Base-by-base conservation (phyloP, 1,140 invertebrate genomes). In the Andricus grossulariae region DNA sequence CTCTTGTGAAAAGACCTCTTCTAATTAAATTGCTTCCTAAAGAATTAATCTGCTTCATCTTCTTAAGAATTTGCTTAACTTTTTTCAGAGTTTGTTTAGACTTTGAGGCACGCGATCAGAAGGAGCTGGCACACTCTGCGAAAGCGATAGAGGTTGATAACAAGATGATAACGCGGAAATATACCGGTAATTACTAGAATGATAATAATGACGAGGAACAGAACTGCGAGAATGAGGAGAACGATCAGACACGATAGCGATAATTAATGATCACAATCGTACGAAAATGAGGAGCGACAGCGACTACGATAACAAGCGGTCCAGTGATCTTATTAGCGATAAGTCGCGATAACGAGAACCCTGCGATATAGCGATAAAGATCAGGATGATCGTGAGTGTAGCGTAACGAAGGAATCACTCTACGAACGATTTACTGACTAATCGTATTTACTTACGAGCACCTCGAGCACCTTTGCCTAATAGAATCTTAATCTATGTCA, bases 231-330 rank as follows among this genome's bases (percentile, higher is more conserved):
- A 60, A 81, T 72, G 49, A 57, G 57, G 78, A 84, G 84, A 84
- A 85, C 84, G 89, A 89, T 90, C 84, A 77, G 81, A 79, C 76
- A 79, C 83, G 89, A 90, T 88, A 90, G 87, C 86, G 83, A 89
- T 90, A 91, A 91, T 90, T 90, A 91, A 91, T 86, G 89, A 90
- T 89, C 82, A 85, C 86, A 88, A 89, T 89, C 87, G 86, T 85
- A 89, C 86, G 90, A 90, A 90, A 90, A 90, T 85, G 88, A 87
- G 88, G 85, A 88, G 85, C 87, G 88, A 87, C 85, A 85, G 86
- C 85, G 86, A 87, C 82, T 83, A 84, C 86, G 89, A 90, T 90
- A 90, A 90, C 90, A 87, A 91, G 89, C 88, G 85, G 85, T 88
- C 86, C 84, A 87, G 85, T 85, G 88, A 90, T 90, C 88, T 90